Base-by-base conservation (phyloP, 2,113 vertebrate species). In the Lonchura striata region DNA sequence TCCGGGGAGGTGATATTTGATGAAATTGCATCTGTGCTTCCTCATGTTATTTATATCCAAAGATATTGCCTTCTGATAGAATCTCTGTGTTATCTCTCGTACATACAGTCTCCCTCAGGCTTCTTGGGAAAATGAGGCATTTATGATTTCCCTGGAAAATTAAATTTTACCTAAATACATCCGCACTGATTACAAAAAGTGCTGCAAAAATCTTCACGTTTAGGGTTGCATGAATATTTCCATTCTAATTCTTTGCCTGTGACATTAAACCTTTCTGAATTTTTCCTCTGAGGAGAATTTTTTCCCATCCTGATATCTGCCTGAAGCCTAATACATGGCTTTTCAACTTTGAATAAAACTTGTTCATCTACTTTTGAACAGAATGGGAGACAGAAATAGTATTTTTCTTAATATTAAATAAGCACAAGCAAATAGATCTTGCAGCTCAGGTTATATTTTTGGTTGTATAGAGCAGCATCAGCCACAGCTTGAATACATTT, bases 131-230 rank as follows among this genome's bases (percentile, higher is more conserved):
- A 95, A 95, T 64, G 44, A 94, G 41, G 49, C 82, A 49, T 92
- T 95, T 92, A 71, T 86, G 31, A 91, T 94, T 97, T 91, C 89
- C 89, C 74, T 85, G 49, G 80, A 94, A 96, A 95, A 93, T 93
- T 89, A 85, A 57, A 87, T 96, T 94, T 96, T 95, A 80, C 94
- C 63, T 95, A 96, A 94, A 80, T 90, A 78, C 52, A 81, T 92
- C 85, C 63, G 70, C 44, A n/a, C 22, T 82, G 56, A 95, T 95
- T 86, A 75, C 69, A 91, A 53, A 82, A 91, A 76, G 25, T 0
- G 0, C 60, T 69, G 37, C 39, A 77, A 80, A 88, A 80, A 37
- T 60, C 71, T 78, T 85, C 75, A 28, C 8, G 1, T 78, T 88
- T 68, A 41, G 54, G 37, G 7, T 90, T 83, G 60, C 41, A 16